Conservation (phyloP, 2,113 vertebrate genomes). For the Saguinus midas region DNA sequence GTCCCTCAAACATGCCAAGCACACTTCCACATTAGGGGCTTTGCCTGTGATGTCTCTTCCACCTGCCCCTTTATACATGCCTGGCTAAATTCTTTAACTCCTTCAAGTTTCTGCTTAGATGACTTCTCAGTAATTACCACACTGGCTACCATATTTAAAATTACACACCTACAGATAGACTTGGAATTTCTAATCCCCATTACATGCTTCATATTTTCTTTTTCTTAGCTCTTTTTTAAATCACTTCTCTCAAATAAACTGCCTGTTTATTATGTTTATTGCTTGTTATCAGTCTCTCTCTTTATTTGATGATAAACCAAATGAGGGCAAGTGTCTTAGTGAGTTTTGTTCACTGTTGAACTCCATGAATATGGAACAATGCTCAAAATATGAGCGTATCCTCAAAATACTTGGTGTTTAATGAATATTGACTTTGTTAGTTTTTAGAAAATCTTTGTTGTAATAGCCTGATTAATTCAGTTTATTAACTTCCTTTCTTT, state of each 20-base stretch:
- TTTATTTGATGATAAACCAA: background rate
- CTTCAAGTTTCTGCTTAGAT: background rate
- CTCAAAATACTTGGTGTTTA: background rate
- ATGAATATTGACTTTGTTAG: background rate
- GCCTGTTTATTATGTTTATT: background rate
- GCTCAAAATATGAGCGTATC: background rate
- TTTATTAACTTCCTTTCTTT: background rate
- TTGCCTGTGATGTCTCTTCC: background rate
- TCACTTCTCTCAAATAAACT: background rate
- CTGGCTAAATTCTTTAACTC: background rate
- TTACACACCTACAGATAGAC: no score
- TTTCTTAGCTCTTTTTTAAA: background rate
- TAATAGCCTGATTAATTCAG: background rate
- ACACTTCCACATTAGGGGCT: background rate
- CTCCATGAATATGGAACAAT: background rate
- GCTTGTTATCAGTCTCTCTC: background rate
- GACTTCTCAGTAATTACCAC: background rate
- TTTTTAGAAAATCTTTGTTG: background rate
- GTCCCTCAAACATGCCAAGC: background rate
- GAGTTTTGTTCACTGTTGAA: background rate
- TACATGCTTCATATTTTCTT: background rate
- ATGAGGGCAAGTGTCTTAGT: background rate
- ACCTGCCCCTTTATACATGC: no score
- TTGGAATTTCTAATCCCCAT: background rate
- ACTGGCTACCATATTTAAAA: background rate